Evolutionary conservation across 2,113 vertebrate genomes (phyloP).

Genomic region (Taxidea taxus): DNA sequence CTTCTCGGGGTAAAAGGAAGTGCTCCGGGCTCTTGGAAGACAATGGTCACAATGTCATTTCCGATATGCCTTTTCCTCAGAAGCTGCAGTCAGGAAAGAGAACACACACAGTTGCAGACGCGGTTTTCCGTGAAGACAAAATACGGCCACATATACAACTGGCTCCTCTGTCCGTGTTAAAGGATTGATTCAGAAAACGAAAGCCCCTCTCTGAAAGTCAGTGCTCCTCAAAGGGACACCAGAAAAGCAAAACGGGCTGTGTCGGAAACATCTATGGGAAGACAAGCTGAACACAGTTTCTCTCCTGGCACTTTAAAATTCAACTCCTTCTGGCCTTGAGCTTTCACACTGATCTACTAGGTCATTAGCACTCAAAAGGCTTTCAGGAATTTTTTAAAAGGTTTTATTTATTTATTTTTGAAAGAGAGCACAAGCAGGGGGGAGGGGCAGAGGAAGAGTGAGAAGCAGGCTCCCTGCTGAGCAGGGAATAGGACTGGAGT

Average conservation of each 20-base stretch:
- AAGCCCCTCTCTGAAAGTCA: not conserved
- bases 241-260: not conserved
- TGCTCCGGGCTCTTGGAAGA: slow-evolving; percentile 98
- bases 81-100: slow-evolving; percentile 84
- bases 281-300: not conserved
- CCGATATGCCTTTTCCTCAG: slow-evolving; percentile 98
- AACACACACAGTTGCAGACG: not conserved
- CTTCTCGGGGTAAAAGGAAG: slow-evolving; percentile 97
- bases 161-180: not conserved
- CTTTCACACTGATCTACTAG: not conserved
- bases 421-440: no score
- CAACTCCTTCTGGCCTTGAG: not conserved
- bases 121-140: not conserved
- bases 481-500: no score
- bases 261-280: not conserved
- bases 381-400: no score
- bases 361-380: not conserved
- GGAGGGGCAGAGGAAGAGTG: no score
- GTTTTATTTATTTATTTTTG: no score
- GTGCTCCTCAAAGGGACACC: fast-evolving
- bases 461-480: no score
- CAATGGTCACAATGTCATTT: slow-evolving; percentile 98
- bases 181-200: not conserved
- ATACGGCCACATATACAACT: fast-evolving
- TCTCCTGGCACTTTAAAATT: not conserved